phyloP scores from a whole-genome alignment of 2,113 vertebrate species.

The Saccopteryx bilineata region DNA sequence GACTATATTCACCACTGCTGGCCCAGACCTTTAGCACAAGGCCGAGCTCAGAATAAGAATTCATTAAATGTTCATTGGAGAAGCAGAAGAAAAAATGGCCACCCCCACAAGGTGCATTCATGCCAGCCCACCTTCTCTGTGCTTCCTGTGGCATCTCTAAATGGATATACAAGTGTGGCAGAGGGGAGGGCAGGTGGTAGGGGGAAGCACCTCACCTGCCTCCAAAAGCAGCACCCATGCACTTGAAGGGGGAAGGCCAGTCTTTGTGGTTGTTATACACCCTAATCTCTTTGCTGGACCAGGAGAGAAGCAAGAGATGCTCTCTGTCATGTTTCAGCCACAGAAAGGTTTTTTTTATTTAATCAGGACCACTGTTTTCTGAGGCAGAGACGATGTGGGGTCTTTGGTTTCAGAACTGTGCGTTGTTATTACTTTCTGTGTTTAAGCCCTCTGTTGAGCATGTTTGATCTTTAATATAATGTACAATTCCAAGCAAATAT shows the following conservation, averaged over 20 bases:
- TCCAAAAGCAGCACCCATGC: neutral
- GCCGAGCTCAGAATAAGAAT: neutral
- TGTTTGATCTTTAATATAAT: slow-evolving; percentile 7
- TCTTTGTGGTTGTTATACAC: neutral
- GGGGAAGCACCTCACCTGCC: neutral
- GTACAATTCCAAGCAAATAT: neutral
- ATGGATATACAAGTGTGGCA: too few relatives aligned
- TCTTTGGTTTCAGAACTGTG: neutral
- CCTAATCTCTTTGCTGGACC: neutral
- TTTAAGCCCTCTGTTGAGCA: neutral
- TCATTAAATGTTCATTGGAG: neutral
- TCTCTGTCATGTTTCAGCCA: neutral
- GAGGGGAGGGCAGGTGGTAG: too few relatives aligned
- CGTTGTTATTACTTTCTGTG: neutral
- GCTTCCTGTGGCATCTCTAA: neutral
- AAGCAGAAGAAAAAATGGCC: neutral
- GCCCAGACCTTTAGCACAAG: neutral
- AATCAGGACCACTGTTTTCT: neutral
- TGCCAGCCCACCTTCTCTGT: neutral
- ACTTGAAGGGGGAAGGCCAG: neutral
- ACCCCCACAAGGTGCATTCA: neutral
- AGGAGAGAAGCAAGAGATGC: neutral
- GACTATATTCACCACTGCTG: neutral
- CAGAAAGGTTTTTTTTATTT: neutral
- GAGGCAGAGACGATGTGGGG: neutral